A percentile compares a stretch with the other conserved stretches of the same genome.
Conservation (phyloP, 2,113 vertebrate genomes). For the Anarrhichthys ocellatus region DNA sequence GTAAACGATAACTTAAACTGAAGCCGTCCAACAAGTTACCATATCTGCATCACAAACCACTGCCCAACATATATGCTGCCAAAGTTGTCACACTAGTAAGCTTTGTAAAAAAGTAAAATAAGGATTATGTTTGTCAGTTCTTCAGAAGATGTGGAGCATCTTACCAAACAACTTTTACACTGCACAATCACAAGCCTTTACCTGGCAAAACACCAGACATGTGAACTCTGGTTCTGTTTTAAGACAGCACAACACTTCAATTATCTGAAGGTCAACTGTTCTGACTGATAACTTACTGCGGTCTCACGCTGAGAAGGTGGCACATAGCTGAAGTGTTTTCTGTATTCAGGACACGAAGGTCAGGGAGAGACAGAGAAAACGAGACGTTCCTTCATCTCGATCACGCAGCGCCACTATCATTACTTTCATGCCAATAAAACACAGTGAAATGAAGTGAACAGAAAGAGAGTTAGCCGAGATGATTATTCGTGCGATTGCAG, state of each 20-base stretch:
- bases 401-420: background rate
- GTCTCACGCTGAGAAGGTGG: slow-evolving; percentile 37
- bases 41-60: slow-evolving; percentile 19
- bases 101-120: background rate
- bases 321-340: slow-evolving; percentile 23
- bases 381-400: slow-evolving; percentile 3
- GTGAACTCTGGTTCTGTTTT: background rate
- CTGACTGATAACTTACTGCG: slow-evolving; percentile 28
- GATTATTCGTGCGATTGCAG: slow-evolving; percentile 21
- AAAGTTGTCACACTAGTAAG: background rate
- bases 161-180: background rate
- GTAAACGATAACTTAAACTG: slow-evolving; percentile 49
- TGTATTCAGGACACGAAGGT: slow-evolving; percentile 43
- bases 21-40: slow-evolving; percentile 30
- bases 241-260: background rate
- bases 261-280: slow-evolving; percentile 62
- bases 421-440: slow-evolving; percentile 26
- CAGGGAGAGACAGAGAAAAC: slow-evolving; percentile 8
- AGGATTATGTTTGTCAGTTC: background rate
- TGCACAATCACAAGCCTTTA: background rate
- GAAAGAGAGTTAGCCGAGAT: slow-evolving; percentile 4
- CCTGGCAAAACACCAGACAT: background rate
- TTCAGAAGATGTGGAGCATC: background rate
- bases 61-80: background rate
- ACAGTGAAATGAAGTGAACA: slow-evolving; percentile 9